Percentiles rank a stretch among this genome's conserved stretches.
Conservation (phyloP, 2,888 invertebrate species). For the Drosophila anceps region DNA sequence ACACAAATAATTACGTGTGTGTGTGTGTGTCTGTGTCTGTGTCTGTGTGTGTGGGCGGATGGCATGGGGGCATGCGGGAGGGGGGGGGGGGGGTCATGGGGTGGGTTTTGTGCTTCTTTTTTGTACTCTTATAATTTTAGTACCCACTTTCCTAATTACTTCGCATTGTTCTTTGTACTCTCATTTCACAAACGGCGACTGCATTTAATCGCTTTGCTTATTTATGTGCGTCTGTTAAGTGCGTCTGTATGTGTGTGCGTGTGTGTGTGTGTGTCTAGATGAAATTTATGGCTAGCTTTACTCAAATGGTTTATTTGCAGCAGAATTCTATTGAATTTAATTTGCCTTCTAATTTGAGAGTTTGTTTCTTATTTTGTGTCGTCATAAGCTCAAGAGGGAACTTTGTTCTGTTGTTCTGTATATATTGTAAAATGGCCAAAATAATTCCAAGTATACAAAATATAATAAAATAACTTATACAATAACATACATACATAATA, state of each 20-base stretch:
- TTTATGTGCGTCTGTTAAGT: constrained; percentile 15
- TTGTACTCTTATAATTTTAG: constrained; percentile 60
- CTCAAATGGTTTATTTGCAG: constrained; percentile 20
- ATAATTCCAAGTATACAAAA: too few species aligned
- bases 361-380: not conserved
- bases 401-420: not conserved
- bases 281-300: constrained; percentile 41
- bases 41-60: not conserved
- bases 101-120: not conserved
- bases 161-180: constrained; percentile 39
- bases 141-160: constrained; percentile 70
- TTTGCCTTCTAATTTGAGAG: not conserved
- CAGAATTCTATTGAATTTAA: constrained; percentile 23
- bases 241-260: not conserved
- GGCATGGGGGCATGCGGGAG: too few species aligned
- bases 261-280: constrained; percentile 11
- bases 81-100: not conserved
- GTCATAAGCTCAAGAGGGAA: not conserved
- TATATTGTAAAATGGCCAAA: not conserved
- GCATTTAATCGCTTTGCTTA: constrained; percentile 56
- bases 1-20: constrained; percentile 49
- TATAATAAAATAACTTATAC: too few species aligned
- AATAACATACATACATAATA: too few species aligned
- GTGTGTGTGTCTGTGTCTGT: not conserved
- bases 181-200: constrained; percentile 29